These are phyloP conservation scores for Ganaspis sp. DNA, from an alignment of 1,140 invertebrate species.

Conservation along the genomic window DNA sequence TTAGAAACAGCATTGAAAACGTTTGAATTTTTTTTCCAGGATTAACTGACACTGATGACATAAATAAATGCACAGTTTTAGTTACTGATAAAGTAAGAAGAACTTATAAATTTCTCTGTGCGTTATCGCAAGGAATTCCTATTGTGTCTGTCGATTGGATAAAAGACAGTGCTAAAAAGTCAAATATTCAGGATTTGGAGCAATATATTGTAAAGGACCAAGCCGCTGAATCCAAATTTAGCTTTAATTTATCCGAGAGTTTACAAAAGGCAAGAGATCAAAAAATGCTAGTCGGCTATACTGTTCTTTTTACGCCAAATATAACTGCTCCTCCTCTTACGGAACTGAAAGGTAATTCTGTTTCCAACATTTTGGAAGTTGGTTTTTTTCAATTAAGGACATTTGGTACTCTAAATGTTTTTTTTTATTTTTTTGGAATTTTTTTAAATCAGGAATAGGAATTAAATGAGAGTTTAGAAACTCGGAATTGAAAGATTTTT, in stretches of 20 bases:
- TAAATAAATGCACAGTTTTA: constrained; percentile 68
- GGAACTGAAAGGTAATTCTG: constrained; percentile 73
- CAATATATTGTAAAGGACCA: constrained; percentile 72
- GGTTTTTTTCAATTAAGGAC: neutral
- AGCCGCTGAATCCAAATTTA: constrained; percentile 69
- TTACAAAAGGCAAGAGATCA: constrained; percentile 63
- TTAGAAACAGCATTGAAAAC: too few relatives aligned
- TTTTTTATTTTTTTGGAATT: constrained; percentile 20
- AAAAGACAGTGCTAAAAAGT: constrained; percentile 58
- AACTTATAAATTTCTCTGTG: constrained; percentile 76
- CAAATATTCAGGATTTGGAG: constrained; percentile 64
- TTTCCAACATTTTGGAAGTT: neutral
- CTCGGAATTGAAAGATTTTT: too few relatives aligned
- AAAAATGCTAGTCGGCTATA: constrained; percentile 68
- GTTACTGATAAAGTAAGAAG: constrained; percentile 76
- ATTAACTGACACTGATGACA: constrained; percentile 44
- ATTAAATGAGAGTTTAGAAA: too few relatives aligned
- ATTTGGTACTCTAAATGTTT: neutral
- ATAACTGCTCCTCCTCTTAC: constrained; percentile 67
- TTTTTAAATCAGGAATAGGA: too few relatives aligned
- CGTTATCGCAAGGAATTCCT: constrained; percentile 68
- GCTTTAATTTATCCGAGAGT: constrained; percentile 70
- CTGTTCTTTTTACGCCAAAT: constrained; percentile 71
- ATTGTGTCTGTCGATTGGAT: constrained; percentile 75
- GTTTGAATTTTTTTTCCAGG: constrained; percentile 32